Percentiles rank a stretch among this genome's conserved stretches.
Conservation (phyloP, 2,113 vertebrate species). For the Saguinus imperator region DNA sequence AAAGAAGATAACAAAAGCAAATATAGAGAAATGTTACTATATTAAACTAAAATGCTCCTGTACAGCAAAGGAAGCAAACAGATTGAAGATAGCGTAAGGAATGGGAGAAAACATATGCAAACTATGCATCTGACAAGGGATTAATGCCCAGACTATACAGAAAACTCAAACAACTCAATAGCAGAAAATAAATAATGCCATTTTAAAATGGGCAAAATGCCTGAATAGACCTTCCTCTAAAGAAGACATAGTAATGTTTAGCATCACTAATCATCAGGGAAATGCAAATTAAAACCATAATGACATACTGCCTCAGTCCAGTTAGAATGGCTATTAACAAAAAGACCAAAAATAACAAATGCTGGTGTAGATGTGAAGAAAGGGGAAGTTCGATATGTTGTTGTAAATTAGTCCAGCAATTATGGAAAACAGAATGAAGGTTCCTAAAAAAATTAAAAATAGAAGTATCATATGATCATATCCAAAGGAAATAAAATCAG, state of each 20-base stretch:
- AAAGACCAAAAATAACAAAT: not conserved
- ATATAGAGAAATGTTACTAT: not conserved
- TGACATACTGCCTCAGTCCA: not conserved
- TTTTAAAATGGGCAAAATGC: not conserved
- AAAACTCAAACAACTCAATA: not conserved
- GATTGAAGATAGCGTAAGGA: not conserved
- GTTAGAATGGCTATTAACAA: not conserved
- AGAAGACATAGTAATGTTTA: not conserved
- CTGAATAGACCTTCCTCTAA: not conserved
- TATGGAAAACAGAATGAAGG: not conserved
- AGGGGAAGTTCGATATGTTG: not conserved
- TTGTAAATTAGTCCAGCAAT: not conserved
- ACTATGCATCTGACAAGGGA: not conserved
- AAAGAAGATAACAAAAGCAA: not conserved
- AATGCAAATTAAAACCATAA: not conserved
- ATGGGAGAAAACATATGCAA: not conserved
- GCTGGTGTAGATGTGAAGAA: not conserved
- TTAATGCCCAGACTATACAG: not conserved
- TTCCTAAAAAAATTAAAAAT: not conserved
- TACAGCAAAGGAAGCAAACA: not conserved
- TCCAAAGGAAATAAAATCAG: not conserved
- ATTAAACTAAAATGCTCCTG: not conserved
- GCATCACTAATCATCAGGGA: not conserved
- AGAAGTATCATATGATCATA: not conserved
- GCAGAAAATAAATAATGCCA: not conserved